phyloP scores from a whole-genome alignment of 2,888 invertebrate species.

The Cenopis cana region DNA sequence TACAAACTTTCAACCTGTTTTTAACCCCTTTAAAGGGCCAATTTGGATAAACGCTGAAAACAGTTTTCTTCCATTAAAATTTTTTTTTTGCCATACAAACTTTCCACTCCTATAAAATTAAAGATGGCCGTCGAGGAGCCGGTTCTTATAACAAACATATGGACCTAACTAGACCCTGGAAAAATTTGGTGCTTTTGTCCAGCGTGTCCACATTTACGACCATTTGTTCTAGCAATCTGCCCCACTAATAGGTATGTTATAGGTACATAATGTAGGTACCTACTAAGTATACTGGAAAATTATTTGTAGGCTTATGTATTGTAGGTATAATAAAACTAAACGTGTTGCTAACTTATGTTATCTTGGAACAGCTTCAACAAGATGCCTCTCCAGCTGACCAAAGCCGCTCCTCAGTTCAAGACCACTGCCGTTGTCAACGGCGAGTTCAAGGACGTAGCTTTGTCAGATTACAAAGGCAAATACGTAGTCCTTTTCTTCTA shows the following conservation, averaged over 20 bases:
- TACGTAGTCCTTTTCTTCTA: constrained; percentile 97
- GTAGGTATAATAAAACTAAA: background rate
- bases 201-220: too few species aligned
- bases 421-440: constrained; percentile 93
- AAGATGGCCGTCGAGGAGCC: too few species aligned
- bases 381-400: constrained; percentile 87
- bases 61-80: too few species aligned
- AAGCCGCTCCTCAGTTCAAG: constrained; percentile 92
- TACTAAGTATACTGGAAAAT: background rate
- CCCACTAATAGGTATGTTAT: background rate
- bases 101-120: too few species aligned
- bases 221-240: too few species aligned
- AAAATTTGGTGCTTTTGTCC: too few species aligned
- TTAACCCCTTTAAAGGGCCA: too few species aligned
- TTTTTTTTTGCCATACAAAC: too few species aligned
- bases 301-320: background rate
- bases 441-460: constrained; percentile 91
- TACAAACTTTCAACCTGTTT: too few species aligned
- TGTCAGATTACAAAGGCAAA: constrained; percentile 93
- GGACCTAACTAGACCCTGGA: too few species aligned
- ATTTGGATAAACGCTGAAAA: too few species aligned
- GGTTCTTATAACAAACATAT: too few species aligned
- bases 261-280: background rate
- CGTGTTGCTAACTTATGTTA: background rate
- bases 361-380: constrained; percentile 74